Conservation (phyloP, 1,140 invertebrate species). For the Rhopalosiphum maidis region DNA sequence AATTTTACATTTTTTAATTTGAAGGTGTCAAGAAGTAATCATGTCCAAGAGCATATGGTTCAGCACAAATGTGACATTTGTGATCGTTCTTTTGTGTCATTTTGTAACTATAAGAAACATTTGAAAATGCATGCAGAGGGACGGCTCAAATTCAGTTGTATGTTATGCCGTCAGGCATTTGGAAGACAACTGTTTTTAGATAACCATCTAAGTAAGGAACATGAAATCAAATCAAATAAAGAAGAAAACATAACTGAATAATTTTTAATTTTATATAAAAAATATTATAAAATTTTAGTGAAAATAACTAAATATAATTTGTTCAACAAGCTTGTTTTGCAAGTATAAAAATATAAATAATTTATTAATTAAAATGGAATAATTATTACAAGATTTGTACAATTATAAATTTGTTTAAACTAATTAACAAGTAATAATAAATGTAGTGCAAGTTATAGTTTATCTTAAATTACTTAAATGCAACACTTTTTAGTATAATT, state of each 20-base stretch:
- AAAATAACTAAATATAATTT: not conserved
- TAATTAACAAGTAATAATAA: slow-evolving; percentile 20
- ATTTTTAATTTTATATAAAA: not conserved
- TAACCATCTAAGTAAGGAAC: slow-evolving; percentile 34
- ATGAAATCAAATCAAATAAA: slow-evolving; percentile 38
- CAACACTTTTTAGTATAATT: not conserved
- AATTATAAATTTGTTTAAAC: not conserved
- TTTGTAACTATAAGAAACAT: slow-evolving; percentile 57
- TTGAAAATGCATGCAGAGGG: slow-evolving; percentile 51
- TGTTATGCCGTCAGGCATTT: slow-evolving; percentile 49
- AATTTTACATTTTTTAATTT: not conserved
- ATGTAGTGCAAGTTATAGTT: not conserved
- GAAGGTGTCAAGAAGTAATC: slow-evolving; percentile 49
- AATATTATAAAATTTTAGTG: not conserved
- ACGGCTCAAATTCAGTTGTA: slow-evolving; percentile 47
- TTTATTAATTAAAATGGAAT: not conserved
- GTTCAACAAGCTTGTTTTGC: not conserved
- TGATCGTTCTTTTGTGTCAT: slow-evolving; percentile 48
- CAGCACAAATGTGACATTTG: slow-evolving; percentile 46
- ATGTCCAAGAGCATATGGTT: slow-evolving; percentile 50
- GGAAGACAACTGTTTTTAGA: slow-evolving; percentile 54
- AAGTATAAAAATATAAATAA: not conserved
- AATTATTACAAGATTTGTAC: slow-evolving; percentile 6
- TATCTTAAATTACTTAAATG: not conserved
- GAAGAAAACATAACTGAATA: not conserved